Evolutionary conservation across 2,888 invertebrate species (phyloP).

Genomic region (Bhutanitis thaidina): DNA sequence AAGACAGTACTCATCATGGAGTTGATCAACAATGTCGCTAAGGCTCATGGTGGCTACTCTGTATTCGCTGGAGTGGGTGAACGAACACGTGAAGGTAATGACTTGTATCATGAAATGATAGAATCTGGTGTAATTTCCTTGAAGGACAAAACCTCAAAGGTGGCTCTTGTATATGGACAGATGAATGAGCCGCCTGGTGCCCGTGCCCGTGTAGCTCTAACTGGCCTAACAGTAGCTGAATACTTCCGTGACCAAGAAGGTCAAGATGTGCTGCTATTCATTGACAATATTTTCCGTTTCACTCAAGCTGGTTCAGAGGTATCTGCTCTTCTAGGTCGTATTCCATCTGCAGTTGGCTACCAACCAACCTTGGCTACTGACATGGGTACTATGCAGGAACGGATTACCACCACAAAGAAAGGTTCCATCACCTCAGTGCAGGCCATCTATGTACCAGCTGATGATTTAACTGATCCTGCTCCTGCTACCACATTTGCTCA

Average conservation of each 20-base stretch:
- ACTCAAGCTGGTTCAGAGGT: slow-evolving; percentile 95
- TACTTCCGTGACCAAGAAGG: slow-evolving; percentile 97
- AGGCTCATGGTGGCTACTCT: slow-evolving; percentile 98
- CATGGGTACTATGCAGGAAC: slow-evolving; percentile 99
- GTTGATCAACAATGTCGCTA: slow-evolving; percentile 97
- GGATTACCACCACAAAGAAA: slow-evolving; percentile 95
- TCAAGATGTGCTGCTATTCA: slow-evolving; percentile 96
- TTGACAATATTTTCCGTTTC: slow-evolving; percentile 98
- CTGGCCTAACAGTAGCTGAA: slow-evolving; percentile 95
- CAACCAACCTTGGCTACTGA: slow-evolving; percentile 97
- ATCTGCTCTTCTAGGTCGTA: slow-evolving; percentile 96
- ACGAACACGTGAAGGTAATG: slow-evolving; percentile 97
- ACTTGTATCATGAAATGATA: slow-evolving; percentile 98
- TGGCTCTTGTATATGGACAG: slow-evolving; percentile 96
- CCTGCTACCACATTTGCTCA: slow-evolving; percentile 98
- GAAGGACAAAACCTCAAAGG: slow-evolving; percentile 94
- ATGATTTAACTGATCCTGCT: slow-evolving; percentile 97
- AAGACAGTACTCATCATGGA: slow-evolving; percentile 99
- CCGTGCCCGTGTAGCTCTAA: slow-evolving; percentile 95
- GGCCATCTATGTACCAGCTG: slow-evolving; percentile 97
- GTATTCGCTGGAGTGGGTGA: slow-evolving; percentile 86
- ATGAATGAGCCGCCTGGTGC: slow-evolving; percentile 99
- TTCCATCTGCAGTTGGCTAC: slow-evolving; percentile 97
- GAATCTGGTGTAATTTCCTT: slow-evolving; percentile 95
- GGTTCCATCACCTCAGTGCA: slow-evolving; percentile 96